Conservation (phyloP, 2,113 vertebrate species). For the Micronycteris hirsuta region DNA sequence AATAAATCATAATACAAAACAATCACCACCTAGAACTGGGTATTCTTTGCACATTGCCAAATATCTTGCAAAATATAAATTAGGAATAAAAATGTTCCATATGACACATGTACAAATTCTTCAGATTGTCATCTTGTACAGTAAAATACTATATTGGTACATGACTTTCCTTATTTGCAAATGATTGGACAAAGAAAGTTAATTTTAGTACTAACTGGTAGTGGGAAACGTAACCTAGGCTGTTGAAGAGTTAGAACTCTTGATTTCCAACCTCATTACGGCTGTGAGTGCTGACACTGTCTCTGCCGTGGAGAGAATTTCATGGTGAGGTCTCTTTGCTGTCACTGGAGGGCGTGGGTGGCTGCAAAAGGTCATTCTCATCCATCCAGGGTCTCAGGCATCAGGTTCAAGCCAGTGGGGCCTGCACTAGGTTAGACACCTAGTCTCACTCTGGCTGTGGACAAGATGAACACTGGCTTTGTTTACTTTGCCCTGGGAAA, state of each 20-base stretch:
- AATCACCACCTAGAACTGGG: constrained; percentile 26
- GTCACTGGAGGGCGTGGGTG: not conserved
- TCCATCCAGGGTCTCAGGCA: not conserved
- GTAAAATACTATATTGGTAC: constrained; percentile 18
- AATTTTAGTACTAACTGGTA: not conserved
- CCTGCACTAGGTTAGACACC: not conserved
- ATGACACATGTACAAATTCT: constrained; percentile 34
- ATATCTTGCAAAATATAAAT: constrained; percentile 68
- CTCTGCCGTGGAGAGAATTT: not conserved
- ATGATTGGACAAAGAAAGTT: not conserved
- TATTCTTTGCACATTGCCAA: constrained; percentile 80
- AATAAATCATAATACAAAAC: constrained; percentile 72
- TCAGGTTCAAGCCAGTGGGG: not conserved
- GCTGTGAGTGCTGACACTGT: not conserved
- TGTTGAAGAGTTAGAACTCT: not conserved
- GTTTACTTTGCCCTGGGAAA: not conserved
- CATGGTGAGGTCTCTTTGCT: not conserved
- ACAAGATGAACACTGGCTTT: not conserved
- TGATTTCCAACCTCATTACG: not conserved
- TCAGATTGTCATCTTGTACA: constrained; percentile 44
- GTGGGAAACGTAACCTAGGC: not conserved
- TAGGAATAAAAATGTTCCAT: constrained; percentile 79
- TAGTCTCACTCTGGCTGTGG: not conserved
- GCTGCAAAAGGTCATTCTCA: not conserved
- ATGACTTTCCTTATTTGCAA: constrained; percentile 20